Evolutionary conservation across 1,140 invertebrate genomes (phyloP), one percentile per base, ranked within the genome.

Genomic region (Magallana ariakensis): DNA sequence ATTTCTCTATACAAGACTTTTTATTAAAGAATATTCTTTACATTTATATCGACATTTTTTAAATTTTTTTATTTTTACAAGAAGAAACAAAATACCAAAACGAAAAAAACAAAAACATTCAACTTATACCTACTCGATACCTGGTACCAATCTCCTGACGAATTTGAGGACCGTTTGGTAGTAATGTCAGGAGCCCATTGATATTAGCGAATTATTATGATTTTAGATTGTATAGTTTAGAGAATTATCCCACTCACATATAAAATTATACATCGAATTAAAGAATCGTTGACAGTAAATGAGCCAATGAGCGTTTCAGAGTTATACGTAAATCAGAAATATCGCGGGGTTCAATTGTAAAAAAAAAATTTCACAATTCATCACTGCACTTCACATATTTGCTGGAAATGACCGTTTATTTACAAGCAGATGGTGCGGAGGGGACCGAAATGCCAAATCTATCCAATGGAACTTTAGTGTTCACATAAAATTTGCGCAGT

Each of bases 331-430:
- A 75, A 13, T 75, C 22, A 75, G 19, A 19, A 75, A 22, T 22
- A 75, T 75, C 13, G 33, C 15, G 26, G 13, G 66, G 66, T 26
- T 33, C 22, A 75, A 75, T 26, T 75, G 33, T 46, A 26, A 22
- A 26, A 62, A 8, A 26, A 75, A 75, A 75, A 11, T 19, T 66
- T 75, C 66, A 75, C 58, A 60, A 13, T 75, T 75, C 33, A 75
- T 33, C 26, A 13, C 66, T 26, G 66, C 66, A 13, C 66, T 75
- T 75, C 66, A 75, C 66, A 26, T 75, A 26, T 75, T 13, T 10
- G 58, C 13, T 75, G 19, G 26, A 33, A 62, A 62, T 62, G 16
- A 19, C 58, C 22, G 13, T 9, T 11, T 26, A 75, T 26, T 75
- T 10, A 26, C 22, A 46, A 26, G 66, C 66, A 75, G 66, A 75